Evolutionary conservation across 2,888 invertebrate species (phyloP).

Genomic region (Lycia hirtaria): DNA sequence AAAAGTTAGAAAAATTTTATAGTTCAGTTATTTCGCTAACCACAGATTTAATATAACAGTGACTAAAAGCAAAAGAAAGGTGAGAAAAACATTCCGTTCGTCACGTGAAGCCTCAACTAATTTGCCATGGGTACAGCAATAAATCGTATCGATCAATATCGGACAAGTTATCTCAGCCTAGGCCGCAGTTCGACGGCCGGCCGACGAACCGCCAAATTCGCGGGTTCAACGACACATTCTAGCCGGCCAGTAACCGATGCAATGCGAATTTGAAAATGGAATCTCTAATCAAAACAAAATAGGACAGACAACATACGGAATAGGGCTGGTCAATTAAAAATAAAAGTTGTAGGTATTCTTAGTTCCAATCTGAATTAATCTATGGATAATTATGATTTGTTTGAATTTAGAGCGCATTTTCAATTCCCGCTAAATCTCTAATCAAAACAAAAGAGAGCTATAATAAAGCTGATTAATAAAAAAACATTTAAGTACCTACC

Average conservation of each 20-base stretch:
- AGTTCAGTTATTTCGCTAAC: no score
- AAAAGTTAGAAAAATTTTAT: no score
- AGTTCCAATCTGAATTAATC: no score
- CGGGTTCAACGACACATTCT: constrained; percentile 19
- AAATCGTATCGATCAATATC: constrained; percentile 20
- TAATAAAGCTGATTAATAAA: no score
- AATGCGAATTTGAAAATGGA: constrained; percentile 30
- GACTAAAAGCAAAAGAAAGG: background rate
- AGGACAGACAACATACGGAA: background rate
- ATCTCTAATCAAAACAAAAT: constrained; percentile 1
- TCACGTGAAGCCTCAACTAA: background rate
- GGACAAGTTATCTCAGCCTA: constrained; percentile 20
- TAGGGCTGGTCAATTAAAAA: no score
- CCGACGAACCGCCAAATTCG: constrained; percentile 29
- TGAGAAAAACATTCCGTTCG: background rate
- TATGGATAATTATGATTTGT: no score
- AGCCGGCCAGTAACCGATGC: constrained; percentile 28
- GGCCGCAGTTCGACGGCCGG: constrained; percentile 30
- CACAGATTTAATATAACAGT: background rate
- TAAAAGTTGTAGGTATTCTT: no score
- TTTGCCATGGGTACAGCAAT: constrained; percentile 9
- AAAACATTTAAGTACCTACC: no score
- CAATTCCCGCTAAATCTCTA: no score
- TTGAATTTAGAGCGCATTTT: no score
- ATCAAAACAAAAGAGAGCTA: no score